phyloP scores from a whole-genome alignment of 2,888 invertebrate genomes.

The Melanostoma mellinum region DNA sequence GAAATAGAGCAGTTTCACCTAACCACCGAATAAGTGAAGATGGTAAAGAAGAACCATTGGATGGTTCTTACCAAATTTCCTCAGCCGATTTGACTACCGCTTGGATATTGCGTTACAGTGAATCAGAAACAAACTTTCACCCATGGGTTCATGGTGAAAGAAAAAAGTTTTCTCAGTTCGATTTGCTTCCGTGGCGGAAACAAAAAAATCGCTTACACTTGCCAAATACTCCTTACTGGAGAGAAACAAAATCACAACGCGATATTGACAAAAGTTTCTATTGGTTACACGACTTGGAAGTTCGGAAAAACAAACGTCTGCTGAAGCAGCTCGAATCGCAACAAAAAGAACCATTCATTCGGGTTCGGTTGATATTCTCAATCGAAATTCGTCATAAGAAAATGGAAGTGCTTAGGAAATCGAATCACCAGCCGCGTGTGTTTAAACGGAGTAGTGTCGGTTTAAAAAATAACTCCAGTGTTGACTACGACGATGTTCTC shows the following conservation, averaged over 20 bases:
- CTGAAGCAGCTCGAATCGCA: slow-evolving; percentile 79
- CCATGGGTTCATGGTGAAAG: slow-evolving; percentile 77
- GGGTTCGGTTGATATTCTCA: slow-evolving; percentile 87
- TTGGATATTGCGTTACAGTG: slow-evolving; percentile 80
- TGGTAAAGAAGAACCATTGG: slow-evolving; percentile 46
- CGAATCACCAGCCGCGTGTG: slow-evolving; percentile 77
- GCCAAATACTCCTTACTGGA: slow-evolving; percentile 76
- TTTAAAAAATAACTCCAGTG: slow-evolving; percentile 20
- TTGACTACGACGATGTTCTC: slow-evolving; percentile 53
- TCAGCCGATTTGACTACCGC: slow-evolving; percentile 72
- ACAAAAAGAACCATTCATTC: slow-evolving; percentile 83
- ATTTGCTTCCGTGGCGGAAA: slow-evolving; percentile 81
- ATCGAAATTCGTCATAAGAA: slow-evolving; percentile 84
- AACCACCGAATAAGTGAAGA: slow-evolving; percentile 54
- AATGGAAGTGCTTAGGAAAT: slow-evolving; percentile 79
- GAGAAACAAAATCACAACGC: slow-evolving; percentile 52
- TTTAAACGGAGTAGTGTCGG: slow-evolving; percentile 75
- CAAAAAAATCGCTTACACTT: slow-evolving; percentile 77
- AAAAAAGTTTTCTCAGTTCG: slow-evolving; percentile 79
- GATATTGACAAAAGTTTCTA: slow-evolving; percentile 45
- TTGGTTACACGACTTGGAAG: slow-evolving; percentile 78
- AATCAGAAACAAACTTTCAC: slow-evolving; percentile 79
- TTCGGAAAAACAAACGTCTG: slow-evolving; percentile 79
- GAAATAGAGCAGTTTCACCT: slow-evolving; percentile 69
- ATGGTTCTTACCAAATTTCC: slow-evolving; percentile 51